Evolutionary conservation across 2,113 vertebrate species (phyloP), one percentile per base, ranked within the genome.

Genomic region (Caretta caretta): DNA sequence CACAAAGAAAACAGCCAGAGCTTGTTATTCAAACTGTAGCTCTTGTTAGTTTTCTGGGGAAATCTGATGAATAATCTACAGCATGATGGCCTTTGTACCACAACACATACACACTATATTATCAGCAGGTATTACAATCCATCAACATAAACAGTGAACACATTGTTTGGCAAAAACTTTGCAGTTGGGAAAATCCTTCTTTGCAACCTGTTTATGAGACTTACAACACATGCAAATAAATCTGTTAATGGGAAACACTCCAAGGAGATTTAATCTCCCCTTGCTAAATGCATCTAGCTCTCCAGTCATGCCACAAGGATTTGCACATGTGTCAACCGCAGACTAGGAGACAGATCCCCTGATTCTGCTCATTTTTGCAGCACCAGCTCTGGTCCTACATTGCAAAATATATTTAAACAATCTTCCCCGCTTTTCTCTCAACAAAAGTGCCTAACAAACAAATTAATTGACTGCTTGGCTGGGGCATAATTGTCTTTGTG

Each of bases 11-110:
- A 96, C 84, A 96, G 86, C 51, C 91, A 97, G 87, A 90, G 42
- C 72, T 95, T 95, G 94, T 98, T 97, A 97, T 96, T 98, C 88
- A 97, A 86, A 82, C 42, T 72, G 91, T 90, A 97, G 94, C 49
- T 96, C 86, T 93, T 93, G 86, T 92, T 86, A 93, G 75, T 97
- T 97, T 50, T 79, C 42, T 76, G 90, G 91, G 81, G 92, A 91
- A 97, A 96, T 69, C 78, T 87, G 80, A 93, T 86, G 12, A 97
- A 96, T 95, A 93, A 88, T 93, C 81, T 87, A 92, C 81, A 96
- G 79, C 94, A 83, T 27, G 62, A 76, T 49, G 95, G 89, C 59
- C 87, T 96, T 93, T 80, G 38, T 79, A 88, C 80, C 79, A 38
- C 42, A 89, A 87, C 31, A 0, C 7, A 86, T 8, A 84, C 79